phyloP scores from a whole-genome alignment of 1,140 invertebrate species.

The Pseudomyrmex flavicornis region DNA sequence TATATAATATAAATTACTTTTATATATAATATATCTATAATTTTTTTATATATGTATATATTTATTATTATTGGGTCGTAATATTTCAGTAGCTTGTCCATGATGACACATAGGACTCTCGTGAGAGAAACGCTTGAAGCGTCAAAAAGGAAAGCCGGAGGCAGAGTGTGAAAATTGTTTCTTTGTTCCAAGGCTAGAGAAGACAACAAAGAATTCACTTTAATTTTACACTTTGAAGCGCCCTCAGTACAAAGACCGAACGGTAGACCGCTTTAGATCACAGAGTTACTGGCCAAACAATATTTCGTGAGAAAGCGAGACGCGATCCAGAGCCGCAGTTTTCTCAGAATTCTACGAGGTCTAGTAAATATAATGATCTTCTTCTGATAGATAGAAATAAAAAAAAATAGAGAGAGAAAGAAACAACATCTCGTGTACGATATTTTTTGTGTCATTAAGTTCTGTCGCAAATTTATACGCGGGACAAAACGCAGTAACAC shows the following conservation, averaged over 20 bases:
- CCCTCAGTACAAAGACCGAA: constrained; percentile 48
- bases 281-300: constrained; percentile 51
- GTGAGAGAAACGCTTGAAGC: constrained; percentile 45
- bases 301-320: constrained; percentile 45
- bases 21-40: no score
- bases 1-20: no score
- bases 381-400: constrained; percentile 3
- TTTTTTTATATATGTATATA: no score
- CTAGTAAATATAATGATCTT: constrained; percentile 49
- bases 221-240: constrained; percentile 60
- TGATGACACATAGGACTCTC: constrained; percentile 53
- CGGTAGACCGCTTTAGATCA: constrained; percentile 53
- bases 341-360: constrained; percentile 30
- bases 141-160: constrained; percentile 55
- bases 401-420: not conserved
- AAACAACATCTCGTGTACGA: not conserved
- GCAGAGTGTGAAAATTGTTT: constrained; percentile 60
- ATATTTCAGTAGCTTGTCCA: constrained; percentile 56
- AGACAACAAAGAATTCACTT: constrained; percentile 60
- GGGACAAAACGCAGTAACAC: not conserved
- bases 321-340: constrained; percentile 8
- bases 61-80: constrained; percentile 33
- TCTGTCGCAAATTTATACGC: not conserved
- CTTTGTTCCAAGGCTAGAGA: constrained; percentile 56
- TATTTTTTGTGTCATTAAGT: not conserved